Evolutionary conservation across 2,888 invertebrate genomes (phyloP).

Genomic region (Galerucella nymphaeae): DNA sequence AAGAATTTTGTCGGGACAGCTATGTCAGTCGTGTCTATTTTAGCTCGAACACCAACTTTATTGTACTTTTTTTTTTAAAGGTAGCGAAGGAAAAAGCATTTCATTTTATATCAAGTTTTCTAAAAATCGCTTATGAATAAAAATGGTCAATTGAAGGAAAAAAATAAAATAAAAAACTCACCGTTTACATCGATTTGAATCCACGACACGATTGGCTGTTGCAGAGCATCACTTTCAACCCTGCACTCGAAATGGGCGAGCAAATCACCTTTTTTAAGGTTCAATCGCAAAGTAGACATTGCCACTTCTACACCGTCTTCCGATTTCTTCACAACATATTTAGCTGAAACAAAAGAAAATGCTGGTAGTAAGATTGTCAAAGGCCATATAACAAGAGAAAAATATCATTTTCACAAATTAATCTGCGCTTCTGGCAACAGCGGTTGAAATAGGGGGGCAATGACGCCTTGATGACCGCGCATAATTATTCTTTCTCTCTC

Average conservation of each 20-base stretch:
- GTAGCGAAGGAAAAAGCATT: background rate
- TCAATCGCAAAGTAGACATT: constrained; percentile 72
- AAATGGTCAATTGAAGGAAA: too few relatives aligned
- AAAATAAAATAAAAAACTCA: constrained; percentile 64
- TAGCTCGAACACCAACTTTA: constrained; percentile 6
- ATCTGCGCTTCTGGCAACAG: too few relatives aligned
- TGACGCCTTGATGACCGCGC: too few relatives aligned
- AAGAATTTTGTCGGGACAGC: constrained; percentile 24
- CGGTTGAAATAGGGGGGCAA: too few relatives aligned
- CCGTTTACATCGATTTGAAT: constrained; percentile 80
- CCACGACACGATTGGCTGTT: constrained; percentile 70
- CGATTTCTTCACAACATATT: constrained; percentile 46
- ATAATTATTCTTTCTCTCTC: too few relatives aligned
- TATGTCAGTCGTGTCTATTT: constrained; percentile 8
- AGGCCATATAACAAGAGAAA: background rate
- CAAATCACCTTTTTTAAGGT: constrained; percentile 78
- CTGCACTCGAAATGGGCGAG: constrained; percentile 78
- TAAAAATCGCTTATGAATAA: background rate
- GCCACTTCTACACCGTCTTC: constrained; percentile 73
- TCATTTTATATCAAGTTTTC: background rate
- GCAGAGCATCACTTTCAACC: constrained; percentile 77
- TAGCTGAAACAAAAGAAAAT: constrained; percentile 49
- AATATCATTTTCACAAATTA: too few relatives aligned
- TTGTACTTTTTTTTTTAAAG: background rate
- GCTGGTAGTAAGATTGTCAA: background rate